A percentile compares a stretch with the other conserved stretches of the same genome.
Conservation (phyloP, 1,140 invertebrate species). For the Matsumurasca onukii region DNA sequence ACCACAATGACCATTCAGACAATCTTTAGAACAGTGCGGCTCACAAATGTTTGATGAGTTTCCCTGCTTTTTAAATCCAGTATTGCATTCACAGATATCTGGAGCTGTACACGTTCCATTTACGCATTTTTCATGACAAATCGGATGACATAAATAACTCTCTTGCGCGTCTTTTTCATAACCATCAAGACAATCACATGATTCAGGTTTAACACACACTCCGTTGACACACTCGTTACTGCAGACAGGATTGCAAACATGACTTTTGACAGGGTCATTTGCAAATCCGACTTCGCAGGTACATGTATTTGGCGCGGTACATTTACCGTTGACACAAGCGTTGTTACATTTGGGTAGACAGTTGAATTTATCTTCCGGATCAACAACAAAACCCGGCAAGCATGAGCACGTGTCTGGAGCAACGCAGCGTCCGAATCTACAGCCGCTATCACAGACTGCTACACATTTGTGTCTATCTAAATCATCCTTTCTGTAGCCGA, state of each 20-base stretch:
- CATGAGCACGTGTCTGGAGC: background rate
- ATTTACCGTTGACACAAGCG: background rate
- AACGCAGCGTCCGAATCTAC: background rate
- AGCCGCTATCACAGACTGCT: background rate
- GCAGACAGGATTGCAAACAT: background rate
- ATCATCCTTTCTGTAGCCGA: background rate
- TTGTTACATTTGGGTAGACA: background rate
- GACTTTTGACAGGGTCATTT: background rate
- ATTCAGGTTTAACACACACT: background rate
- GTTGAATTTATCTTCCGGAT: background rate
- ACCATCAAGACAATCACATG: background rate
- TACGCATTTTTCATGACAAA: background rate
- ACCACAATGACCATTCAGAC: background rate
- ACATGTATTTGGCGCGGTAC: background rate
- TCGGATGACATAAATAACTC: background rate
- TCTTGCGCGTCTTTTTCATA: background rate
- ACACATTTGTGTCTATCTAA: background rate
- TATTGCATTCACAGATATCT: background rate
- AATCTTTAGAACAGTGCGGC: background rate
- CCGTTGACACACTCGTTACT: background rate
- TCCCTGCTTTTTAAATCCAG: background rate
- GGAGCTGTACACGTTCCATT: background rate
- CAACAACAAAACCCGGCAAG: background rate
- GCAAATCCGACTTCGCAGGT: background rate
- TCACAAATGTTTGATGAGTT: background rate